Percentiles rank a stretch among this genome's conserved stretches.
Evolutionary conservation across 2,888 invertebrate species (phyloP).

Genomic region (Drosophila ezoana): DNA sequence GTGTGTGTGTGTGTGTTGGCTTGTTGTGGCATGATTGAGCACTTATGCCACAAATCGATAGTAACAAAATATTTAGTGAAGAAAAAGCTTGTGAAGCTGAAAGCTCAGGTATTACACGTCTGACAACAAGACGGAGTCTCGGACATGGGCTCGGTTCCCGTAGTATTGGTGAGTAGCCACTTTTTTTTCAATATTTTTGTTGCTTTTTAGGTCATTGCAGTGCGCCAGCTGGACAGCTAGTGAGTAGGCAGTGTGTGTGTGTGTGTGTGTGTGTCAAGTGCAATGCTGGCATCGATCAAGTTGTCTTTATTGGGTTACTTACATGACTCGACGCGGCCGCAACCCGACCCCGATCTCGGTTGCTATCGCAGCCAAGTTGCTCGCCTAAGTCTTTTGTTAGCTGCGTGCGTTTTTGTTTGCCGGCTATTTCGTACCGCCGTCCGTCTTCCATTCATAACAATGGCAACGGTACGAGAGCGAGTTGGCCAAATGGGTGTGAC

Average conservation of each 20-base stretch:
- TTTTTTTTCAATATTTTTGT: slow-evolving; percentile 33
- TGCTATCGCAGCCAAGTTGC: slow-evolving; percentile 57
- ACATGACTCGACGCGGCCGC: slow-evolving; percentile 55
- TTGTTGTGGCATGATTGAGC: slow-evolving; percentile 66
- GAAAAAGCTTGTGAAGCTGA: slow-evolving; percentile 65
- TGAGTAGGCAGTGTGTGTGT: slow-evolving; percentile 16
- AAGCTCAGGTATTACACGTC: slow-evolving; percentile 61
- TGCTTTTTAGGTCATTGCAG: slow-evolving; percentile 62
- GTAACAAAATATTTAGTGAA: slow-evolving; percentile 30
- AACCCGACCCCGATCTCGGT: slow-evolving; percentile 17
- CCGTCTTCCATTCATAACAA: slow-evolving; percentile 68
- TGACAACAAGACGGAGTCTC: slow-evolving; percentile 32
- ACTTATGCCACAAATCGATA: slow-evolving; percentile 61
- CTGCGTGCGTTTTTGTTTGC: slow-evolving; percentile 15
- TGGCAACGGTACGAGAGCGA: slow-evolving; percentile 30
- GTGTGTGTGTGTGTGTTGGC: slow-evolving; percentile 9
- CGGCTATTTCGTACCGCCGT: slow-evolving; percentile 19
- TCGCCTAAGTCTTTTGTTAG: slow-evolving; percentile 77
- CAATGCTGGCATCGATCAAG: slow-evolving; percentile 75
- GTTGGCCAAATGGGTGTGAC: slow-evolving; percentile 71
- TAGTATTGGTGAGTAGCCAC: slow-evolving; percentile 41
- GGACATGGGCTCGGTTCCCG: slow-evolving; percentile 31
- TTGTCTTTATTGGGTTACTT: slow-evolving; percentile 76
- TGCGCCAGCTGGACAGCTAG: slow-evolving; percentile 40
- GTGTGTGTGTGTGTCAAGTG: slow-evolving; percentile 71